Evolutionary conservation across 2,113 vertebrate genomes (phyloP).

Genomic region (Pelobates fuscus): DNA sequence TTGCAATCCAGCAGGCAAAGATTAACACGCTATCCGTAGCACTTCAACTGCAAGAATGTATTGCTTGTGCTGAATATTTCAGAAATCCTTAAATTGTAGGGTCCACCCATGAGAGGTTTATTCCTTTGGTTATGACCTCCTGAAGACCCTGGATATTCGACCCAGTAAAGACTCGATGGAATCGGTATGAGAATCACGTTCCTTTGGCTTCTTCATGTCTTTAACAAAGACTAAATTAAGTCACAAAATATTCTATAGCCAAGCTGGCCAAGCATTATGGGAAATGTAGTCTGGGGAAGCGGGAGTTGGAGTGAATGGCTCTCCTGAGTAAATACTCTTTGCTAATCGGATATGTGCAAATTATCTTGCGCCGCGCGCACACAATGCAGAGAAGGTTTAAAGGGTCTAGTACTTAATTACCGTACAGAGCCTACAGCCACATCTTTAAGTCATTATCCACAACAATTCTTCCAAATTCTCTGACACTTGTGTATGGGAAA

Average conservation of each 20-base stretch:
- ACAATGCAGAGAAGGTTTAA: too few relatives aligned
- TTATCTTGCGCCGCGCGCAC: too few relatives aligned
- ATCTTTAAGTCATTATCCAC: too few relatives aligned
- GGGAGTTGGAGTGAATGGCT: too few relatives aligned
- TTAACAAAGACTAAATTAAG: too few relatives aligned
- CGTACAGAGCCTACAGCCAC: too few relatives aligned
- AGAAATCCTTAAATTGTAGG: background rate
- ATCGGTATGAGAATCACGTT: background rate
- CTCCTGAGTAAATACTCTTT: too few relatives aligned
- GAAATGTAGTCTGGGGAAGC: too few relatives aligned
- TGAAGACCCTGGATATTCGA: slow-evolving; percentile 10
- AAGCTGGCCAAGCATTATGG: too few relatives aligned
- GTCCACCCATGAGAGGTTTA: background rate
- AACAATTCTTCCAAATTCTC: background rate
- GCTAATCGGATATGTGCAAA: too few relatives aligned
- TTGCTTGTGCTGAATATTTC: background rate
- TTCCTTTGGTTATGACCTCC: slow-evolving; percentile 4
- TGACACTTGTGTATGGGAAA: background rate
- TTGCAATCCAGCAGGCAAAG: background rate
- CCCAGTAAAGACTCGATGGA: background rate
- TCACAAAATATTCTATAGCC: too few relatives aligned
- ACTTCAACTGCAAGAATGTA: background rate
- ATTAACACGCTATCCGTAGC: background rate
- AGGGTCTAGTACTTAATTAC: too few relatives aligned
- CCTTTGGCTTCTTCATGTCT: background rate